Base-by-base conservation (phyloP, 2,888 invertebrate species). In the Andricus curvator region DNA sequence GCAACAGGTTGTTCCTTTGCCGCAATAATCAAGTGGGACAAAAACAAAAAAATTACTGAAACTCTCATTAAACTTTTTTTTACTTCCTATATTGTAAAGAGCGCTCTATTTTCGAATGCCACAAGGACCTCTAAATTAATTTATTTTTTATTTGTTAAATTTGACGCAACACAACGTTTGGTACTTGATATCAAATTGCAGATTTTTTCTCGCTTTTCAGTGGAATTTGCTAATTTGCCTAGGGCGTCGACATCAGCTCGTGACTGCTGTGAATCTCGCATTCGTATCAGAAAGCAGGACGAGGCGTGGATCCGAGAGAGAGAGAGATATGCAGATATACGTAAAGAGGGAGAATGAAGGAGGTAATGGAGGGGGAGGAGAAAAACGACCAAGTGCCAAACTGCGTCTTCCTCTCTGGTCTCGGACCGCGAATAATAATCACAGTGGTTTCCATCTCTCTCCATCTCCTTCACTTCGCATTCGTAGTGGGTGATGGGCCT, bases 291-390 rank as follows among this genome's bases (percentile, higher is more conserved):
- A 70, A 70, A 70, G 48, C 70, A 51, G 48, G 51, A 74, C 11
- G n/a, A 74, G 51, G 51, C 51, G 79, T 48, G 44, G 51, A 78
- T 74, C 65, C 67, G 64, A 44, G 65, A 74, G 79, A 84, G 68
- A 68, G 11, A 77, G 41, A 17, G 51, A 22, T 0, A 33, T 48
- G 41, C 20, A 29, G 62, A 66, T 5, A 51, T 48, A 80, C 70
- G 74, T 78, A 66, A 78, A 60, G 62, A 67, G 13, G 78, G 66
- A 80, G 66, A 65, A 65, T 13, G 62, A 25, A 13, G 44, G 15
- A 79, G 65, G 20, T 68, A 78, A 64, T 64, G 67, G 33, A 65
- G 68, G 77, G 78, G 79, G 77, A 77, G 51, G 33, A 78, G 41
- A 48, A 74, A 51, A 82, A 70, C 62, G 66, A 66, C 65, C 44